Percentiles rank a stretch among this genome's conserved stretches.
Conservation (phyloP, 2,113 vertebrate species). For the Macroglossus sobrinus region DNA sequence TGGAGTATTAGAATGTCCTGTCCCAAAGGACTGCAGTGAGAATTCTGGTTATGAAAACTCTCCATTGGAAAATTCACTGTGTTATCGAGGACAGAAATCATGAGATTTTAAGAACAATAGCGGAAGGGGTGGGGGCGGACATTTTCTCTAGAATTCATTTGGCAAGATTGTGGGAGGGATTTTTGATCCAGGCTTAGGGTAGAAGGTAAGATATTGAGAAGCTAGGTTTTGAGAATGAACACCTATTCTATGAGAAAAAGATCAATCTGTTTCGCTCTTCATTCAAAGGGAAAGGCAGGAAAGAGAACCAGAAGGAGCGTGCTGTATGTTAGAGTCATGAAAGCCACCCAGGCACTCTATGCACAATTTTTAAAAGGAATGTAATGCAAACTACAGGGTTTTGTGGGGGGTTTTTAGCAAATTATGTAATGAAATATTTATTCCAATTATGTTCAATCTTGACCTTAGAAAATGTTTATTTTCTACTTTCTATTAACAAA, state of each 20-base stretch:
- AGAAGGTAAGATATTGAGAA: background rate
- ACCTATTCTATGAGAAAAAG: background rate
- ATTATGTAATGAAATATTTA: background rate
- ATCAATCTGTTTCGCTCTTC: background rate
- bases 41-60: background rate
- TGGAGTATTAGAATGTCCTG: background rate
- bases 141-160: background rate
- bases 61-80: background rate
- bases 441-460: background rate
- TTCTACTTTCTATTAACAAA: too few species aligned
- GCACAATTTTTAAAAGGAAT: background rate
- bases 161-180: background rate
- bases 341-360: background rate
- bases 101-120: background rate
- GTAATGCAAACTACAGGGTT: background rate
- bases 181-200: background rate
- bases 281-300: background rate
- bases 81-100: background rate
- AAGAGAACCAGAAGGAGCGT: background rate
- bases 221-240: background rate
- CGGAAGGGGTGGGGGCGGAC: too few species aligned
- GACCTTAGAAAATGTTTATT: background rate
- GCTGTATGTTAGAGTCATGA: background rate
- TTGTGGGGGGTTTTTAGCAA: background rate
- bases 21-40: background rate